Evolutionary conservation across 2,888 invertebrate species (phyloP), one percentile per base, ranked within the genome.

Genomic region (Melanchra persicariae): DNA sequence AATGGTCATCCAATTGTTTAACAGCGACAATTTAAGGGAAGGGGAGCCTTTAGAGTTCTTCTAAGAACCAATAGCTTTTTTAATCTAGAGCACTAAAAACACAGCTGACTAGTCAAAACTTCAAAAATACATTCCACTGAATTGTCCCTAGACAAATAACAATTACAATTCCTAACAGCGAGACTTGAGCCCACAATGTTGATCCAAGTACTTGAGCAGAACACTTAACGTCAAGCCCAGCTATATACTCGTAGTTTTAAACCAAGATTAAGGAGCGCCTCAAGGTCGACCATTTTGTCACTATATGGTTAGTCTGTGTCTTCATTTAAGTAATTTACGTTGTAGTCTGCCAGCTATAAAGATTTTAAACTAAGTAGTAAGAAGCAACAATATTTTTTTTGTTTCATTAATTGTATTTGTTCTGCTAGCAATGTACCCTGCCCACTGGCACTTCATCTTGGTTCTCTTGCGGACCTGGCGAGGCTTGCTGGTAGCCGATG

Each of bases 171-270:
- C 47, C 57, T 66, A 40, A 62, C 26, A 62, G 54, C 3, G 19
- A 58, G 45, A 54, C 54, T 45, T 51, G 19, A 55, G 60, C 10
- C 67, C 34, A 63, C 62, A 66, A 74, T 59, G 69, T 66, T 79
- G 62, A 65, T 66, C 68, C 59, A 26, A 59, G 54, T 62, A 66
- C 62, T 80, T 74, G 58, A 64, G 76, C 60, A 54, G n/a, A 59
- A 70, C 70, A 70, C 63, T 82, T 82, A 71, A 79, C 72, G 72
- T 73, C 62, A 66, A 64, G n/a, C 72, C 62, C 49, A 63, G 68
- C 73, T 67, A 70, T 79, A 58, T 79, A n/a, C n/a, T n/a, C n/a
- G n/a, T n/a, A 79, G 78, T 77, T 81, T 74, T 68, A 77, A 82
- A 73, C 67, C 65, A 77, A 81, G 85, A 82, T 81, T 84, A 84